Base-by-base conservation (phyloP, 2,888 invertebrate species). In the Ochlodes sylvanus region DNA sequence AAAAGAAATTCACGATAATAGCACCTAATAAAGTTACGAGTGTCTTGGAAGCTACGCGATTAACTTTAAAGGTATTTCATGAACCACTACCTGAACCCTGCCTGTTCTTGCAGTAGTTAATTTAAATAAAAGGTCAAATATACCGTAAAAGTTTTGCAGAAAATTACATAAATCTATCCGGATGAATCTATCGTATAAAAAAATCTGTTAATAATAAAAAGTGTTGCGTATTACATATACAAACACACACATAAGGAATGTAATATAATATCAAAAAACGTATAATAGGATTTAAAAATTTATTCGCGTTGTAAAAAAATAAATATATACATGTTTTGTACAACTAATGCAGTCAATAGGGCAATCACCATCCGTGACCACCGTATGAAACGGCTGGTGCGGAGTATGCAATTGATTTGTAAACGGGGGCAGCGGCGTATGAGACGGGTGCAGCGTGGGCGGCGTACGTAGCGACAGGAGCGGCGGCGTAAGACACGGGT, bases 321-420 rank as follows among this genome's bases (percentile, higher is more conserved):
- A 82, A 87, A 89, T 86, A 89, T 85, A 88, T 71, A 76, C 80
- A 89, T 80, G 77, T 81, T 80, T 81, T 84, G 73, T 81, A 84
- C 78, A 76, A 55, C 67, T 67, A 66, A 67, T 67, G 44, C 76
- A 84, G 79, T 80, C 75, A 65, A 79, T 76, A 77, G 78, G 63
- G 73, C 34, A 62, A 66, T 82, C 79, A 90, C 90, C 90, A 90
- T 63, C 88, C 90, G 78, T 90, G 89, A 68, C 95, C 95, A 70
- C 94, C 87, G 90, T 95, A 96, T 61, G 96, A 94, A 38, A 95
- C 95, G 3, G 79, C 77, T 54, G 83, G 95, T 57, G 94, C 89
- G 54, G 73, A 57, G 68, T 75, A 72, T 9, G 73, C 71, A 64
- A 78, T 77, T 61, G 74, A 80, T 54, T 79, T 82, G 60, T 65